These are phyloP conservation scores for Drosophila ficusphila DNA, from an alignment of 1,140 invertebrate species.

Conservation along the genomic window DNA sequence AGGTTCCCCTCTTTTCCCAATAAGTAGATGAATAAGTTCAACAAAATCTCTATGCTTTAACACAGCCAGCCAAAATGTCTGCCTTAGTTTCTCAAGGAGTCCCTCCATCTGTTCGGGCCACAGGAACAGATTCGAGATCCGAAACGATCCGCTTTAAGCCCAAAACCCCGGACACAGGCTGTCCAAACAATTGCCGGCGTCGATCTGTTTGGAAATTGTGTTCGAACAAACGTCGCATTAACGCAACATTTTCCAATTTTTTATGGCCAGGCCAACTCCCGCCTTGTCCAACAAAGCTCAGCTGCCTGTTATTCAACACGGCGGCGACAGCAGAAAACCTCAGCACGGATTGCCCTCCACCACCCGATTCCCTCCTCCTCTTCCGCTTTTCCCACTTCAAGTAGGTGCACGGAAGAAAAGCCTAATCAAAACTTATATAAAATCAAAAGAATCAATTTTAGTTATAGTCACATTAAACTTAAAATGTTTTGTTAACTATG, in stretches of 20 bases:
- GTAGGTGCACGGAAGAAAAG: background rate
- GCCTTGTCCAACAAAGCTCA: constrained; percentile 54
- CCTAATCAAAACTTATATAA: background rate
- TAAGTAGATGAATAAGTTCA: background rate
- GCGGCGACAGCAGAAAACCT: constrained; percentile 33
- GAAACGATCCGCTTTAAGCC: constrained; percentile 8
- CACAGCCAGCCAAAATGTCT: constrained; percentile 5
- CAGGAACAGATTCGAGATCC: background rate
- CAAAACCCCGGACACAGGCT: constrained; percentile 44
- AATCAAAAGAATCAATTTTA: background rate
- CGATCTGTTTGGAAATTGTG: constrained; percentile 81
- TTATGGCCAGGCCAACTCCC: constrained; percentile 54
- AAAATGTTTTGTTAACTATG: too few relatives aligned
- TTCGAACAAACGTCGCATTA: constrained; percentile 81
- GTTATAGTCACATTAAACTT: too few relatives aligned
- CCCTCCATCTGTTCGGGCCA: constrained; percentile 1
- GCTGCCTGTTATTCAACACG: constrained; percentile 81
- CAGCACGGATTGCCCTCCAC: background rate
- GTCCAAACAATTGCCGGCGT: constrained; percentile 79
- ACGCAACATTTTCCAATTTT: constrained; percentile 79
- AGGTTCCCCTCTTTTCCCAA: background rate
- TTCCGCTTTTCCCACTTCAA: constrained; percentile 25
- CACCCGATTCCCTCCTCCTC: background rate
- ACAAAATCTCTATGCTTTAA: background rate
- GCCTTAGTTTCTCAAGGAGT: constrained; percentile 6